These are phyloP conservation scores for Cirrhinus mrigala DNA, from an alignment of 2,797 vertebrate species.

Conservation along the genomic window DNA sequence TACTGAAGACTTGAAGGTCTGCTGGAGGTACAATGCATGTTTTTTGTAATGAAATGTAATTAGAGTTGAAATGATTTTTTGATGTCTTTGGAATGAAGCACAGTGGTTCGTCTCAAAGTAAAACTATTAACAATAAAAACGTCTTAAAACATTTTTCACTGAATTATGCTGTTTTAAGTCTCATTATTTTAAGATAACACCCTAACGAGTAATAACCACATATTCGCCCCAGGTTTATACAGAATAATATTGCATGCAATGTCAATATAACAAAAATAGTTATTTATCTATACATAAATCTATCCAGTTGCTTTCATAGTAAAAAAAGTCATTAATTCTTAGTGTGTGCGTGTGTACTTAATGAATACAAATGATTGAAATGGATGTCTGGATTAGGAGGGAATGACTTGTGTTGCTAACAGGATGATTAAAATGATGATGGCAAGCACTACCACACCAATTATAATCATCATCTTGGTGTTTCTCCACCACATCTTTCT, in stretches of 20 bases:
- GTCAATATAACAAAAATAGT: background rate
- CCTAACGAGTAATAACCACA: background rate
- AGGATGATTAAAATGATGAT: conserved; percentile 84
- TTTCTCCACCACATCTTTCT: conserved; percentile 87
- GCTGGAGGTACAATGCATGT: background rate
- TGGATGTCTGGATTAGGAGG: conserved; percentile 42
- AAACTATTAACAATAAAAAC: background rate
- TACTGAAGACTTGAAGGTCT: conserved; percentile 31
- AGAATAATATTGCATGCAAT: background rate
- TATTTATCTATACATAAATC: background rate
- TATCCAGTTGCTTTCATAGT: background rate
- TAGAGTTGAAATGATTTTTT: conserved; percentile 1
- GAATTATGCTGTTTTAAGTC: background rate
- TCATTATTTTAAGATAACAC: background rate
- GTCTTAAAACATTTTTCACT: background rate
- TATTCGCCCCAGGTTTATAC: background rate
- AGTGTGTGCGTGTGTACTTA: conserved; percentile 10
- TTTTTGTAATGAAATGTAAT: background rate
- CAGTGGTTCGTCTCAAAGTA: conserved; percentile 11
- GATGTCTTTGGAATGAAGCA: background rate
- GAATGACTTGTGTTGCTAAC: conserved; percentile 76
- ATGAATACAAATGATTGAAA: background rate
- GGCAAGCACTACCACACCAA: conserved; percentile 74
- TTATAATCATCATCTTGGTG: conserved; percentile 82
- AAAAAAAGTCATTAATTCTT: background rate